A percentile compares a stretch with the other conserved stretches of the same genome.
phyloP scores from a whole-genome alignment of 2,113 vertebrate species.

The Ophthalmolycus amberensis region DNA sequence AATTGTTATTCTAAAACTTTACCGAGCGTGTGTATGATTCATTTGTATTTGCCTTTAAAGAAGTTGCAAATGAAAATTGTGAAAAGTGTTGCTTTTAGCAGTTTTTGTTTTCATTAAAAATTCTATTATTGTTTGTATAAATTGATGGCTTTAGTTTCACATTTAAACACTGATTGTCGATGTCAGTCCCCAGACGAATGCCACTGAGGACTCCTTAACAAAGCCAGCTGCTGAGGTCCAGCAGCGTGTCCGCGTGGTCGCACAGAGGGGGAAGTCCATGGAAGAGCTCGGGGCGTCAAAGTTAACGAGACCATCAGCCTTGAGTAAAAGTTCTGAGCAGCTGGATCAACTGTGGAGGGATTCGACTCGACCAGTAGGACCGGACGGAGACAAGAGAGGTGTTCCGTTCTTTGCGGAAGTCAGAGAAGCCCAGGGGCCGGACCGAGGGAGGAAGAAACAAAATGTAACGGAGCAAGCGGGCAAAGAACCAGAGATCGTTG shows the following conservation, averaged over 20 bases:
- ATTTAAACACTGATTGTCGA: conserved; percentile 16
- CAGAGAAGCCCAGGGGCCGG: conserved; percentile 37
- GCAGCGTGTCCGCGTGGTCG: conserved; percentile 60
- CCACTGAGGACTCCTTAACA: conserved; percentile 15
- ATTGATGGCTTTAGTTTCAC: not conserved
- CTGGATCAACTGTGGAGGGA: conserved; percentile 69
- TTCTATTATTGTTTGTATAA: not conserved
- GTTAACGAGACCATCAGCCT: conserved; percentile 48
- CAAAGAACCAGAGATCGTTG: conserved; percentile 42
- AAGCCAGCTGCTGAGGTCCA: conserved; percentile 45
- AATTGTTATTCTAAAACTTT: not conserved
- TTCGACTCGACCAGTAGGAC: conserved; percentile 11
- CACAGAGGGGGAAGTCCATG: conserved; percentile 84
- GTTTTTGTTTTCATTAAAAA: conserved; percentile 10
- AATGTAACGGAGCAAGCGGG: not conserved
- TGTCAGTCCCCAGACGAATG: conserved; percentile 67
- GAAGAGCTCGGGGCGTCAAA: conserved; percentile 78
- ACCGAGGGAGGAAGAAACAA: conserved; percentile 24
- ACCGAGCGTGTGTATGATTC: not conserved
- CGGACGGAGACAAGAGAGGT: conserved; percentile 43
- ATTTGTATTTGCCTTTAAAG: not conserved
- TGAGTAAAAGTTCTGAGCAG: conserved; percentile 85
- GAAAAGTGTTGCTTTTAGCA: not conserved
- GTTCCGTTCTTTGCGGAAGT: conserved; percentile 33
- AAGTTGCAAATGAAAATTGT: not conserved